phyloP scores from a whole-genome alignment of 35 echinoderm and acorn worm genomes.

The Strongylocentrotus purpuratus region DNA sequence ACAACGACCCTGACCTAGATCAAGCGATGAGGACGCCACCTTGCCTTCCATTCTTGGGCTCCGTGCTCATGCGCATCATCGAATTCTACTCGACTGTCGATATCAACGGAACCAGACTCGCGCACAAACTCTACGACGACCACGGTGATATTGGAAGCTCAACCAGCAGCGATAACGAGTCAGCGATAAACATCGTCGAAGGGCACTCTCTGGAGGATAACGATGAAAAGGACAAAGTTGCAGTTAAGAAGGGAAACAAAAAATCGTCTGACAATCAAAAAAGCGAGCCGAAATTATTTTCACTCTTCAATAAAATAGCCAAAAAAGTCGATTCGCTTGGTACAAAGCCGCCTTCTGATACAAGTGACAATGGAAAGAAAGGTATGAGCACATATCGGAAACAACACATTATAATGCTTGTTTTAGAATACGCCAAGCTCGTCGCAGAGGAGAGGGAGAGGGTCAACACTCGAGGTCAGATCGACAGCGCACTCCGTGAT shows the following conservation, averaged over 20 bases:
- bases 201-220: background rate
- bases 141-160: background rate
- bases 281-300: background rate
- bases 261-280: background rate
- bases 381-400: slow-evolving; percentile 37
- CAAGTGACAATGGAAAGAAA: background rate
- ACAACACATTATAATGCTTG: slow-evolving; percentile 53
- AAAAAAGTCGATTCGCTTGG: background rate
- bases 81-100: slow-evolving; percentile 59
- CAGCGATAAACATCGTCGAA: background rate
- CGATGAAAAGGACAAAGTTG: background rate
- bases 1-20: slow-evolving; percentile 45
- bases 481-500: background rate
- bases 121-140: background rate
- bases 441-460: slow-evolving; percentile 42
- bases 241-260: background rate
- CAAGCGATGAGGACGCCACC: slow-evolving; percentile 59
- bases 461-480: background rate
- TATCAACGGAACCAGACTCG: slow-evolving; percentile 20
- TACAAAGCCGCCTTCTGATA: background rate
- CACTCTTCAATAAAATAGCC: background rate
- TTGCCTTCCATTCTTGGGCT: slow-evolving; percentile 75
- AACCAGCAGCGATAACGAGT: background rate
- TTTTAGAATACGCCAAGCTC: slow-evolving; percentile 67
- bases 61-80: slow-evolving; percentile 55